Evolutionary conservation across 2,113 vertebrate species (phyloP).

Genomic region (Brienomyrus longianalis): DNA sequence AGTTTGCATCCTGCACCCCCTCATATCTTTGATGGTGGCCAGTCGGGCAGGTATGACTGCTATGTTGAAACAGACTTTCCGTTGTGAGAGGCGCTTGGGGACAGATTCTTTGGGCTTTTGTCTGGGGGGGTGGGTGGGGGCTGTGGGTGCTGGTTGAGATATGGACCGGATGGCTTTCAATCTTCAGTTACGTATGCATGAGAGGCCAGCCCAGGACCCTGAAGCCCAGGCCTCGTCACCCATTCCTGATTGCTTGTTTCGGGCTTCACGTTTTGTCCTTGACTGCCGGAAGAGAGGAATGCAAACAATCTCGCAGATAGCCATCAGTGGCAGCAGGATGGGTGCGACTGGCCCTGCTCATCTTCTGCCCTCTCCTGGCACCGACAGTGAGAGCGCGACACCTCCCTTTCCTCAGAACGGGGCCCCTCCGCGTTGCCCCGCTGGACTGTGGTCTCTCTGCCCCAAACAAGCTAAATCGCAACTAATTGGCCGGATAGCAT

Average conservation of each 20-base stretch:
- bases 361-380: slow-evolving; percentile 34
- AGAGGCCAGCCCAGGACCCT: not conserved
- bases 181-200: not conserved
- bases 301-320: slow-evolving; percentile 46
- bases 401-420: slow-evolving; percentile 45
- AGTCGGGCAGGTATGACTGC: slow-evolving; percentile 20
- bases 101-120: not conserved
- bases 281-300: slow-evolving; percentile 30
- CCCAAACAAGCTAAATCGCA: slow-evolving; percentile 48
- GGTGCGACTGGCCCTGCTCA: slow-evolving; percentile 33
- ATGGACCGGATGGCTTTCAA: not conserved
- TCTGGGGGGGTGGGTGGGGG: not conserved
- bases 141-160: not conserved
- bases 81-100: not conserved
- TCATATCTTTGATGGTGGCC: slow-evolving; percentile 17
- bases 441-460: not conserved
- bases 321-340: slow-evolving; percentile 44
- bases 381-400: slow-evolving; percentile 50
- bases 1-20: not conserved
- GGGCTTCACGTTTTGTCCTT: slow-evolving; percentile 36
- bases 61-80: slow-evolving; percentile 12
- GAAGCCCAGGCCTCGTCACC: slow-evolving; percentile 31
- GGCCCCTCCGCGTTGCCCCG: slow-evolving; percentile 21
- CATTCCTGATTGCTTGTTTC: slow-evolving; percentile 41
- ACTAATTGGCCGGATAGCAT: slow-evolving; percentile 47